A percentile compares a stretch with the other conserved stretches of the same genome.
These are phyloP conservation scores for Sturmia bella DNA, from an alignment of 2,888 invertebrate species.

Conservation along the genomic window DNA sequence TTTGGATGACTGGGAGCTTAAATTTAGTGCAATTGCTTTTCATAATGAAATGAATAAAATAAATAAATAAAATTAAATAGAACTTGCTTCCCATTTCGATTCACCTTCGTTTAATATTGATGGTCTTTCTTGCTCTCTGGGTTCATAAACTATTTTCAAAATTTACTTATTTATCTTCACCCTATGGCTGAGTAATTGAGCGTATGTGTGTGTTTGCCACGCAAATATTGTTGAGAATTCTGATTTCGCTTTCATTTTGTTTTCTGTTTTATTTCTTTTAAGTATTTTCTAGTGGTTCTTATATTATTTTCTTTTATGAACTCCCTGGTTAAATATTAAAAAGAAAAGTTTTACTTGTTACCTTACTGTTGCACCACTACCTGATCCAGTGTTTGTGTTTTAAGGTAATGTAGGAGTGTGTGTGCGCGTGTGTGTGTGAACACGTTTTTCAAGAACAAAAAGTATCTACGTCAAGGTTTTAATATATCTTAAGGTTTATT, in stretches of 20 bases:
- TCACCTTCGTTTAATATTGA: neutral
- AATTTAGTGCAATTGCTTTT: too few relatives aligned
- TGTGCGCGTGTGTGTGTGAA: neutral
- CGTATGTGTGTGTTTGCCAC: neutral
- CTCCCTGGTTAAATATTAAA: slow-evolving; percentile 9
- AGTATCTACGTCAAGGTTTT: slow-evolving; percentile 34
- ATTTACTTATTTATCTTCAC: slow-evolving; percentile 49
- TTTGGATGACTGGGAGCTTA: too few relatives aligned
- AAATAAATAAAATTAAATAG: too few relatives aligned
- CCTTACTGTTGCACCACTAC: slow-evolving; percentile 36
- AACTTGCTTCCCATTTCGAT: too few relatives aligned
- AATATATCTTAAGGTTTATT: slow-evolving; percentile 44
- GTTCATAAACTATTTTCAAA: slow-evolving; percentile 24
- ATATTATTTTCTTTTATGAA: slow-evolving; percentile 3
- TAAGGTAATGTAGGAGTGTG: slow-evolving; percentile 9
- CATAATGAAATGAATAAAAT: too few relatives aligned
- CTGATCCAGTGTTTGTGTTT: neutral
- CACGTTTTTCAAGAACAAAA: slow-evolving; percentile 11
- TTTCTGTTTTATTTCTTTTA: neutral
- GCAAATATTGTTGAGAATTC: slow-evolving; percentile 59
- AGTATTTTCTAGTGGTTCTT: neutral
- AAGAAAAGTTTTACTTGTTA: slow-evolving; percentile 63
- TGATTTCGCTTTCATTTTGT: slow-evolving; percentile 28
- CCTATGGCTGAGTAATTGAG: slow-evolving; percentile 21
- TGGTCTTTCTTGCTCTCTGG: slow-evolving; percentile 2